Evolutionary conservation across 2,888 invertebrate species (phyloP).

Genomic region (Nemoura dubitans): DNA sequence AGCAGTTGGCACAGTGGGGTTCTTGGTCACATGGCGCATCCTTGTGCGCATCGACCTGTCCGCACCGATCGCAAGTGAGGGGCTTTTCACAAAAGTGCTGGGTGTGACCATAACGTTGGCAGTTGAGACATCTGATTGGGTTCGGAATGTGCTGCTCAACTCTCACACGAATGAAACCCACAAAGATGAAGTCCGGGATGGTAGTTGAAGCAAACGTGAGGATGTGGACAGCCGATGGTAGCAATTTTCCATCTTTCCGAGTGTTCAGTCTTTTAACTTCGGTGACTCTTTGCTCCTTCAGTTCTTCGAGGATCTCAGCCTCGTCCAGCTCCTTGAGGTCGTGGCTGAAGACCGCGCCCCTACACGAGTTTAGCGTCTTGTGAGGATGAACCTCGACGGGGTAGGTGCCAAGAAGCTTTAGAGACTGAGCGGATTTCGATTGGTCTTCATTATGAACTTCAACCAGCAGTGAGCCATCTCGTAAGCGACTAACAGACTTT

Average conservation of each 20-base stretch:
- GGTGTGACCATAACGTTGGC: neutral
- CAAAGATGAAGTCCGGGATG: neutral
- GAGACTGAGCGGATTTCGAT: neutral
- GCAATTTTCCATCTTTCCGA: neutral
- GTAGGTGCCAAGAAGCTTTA: constrained; percentile 9
- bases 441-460: neutral
- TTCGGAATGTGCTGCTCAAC: constrained; percentile 1
- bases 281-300: neutral
- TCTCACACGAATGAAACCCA: neutral
- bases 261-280: neutral
- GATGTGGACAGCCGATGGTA: neutral
- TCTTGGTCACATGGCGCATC: constrained; percentile 3
- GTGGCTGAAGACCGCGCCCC: neutral
- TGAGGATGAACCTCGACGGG: neutral
- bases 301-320: neutral
- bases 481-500: neutral
- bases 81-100: neutral
- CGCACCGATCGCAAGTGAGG: neutral
- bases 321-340: neutral
- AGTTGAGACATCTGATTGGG: neutral
- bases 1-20: constrained; percentile 14
- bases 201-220: neutral
- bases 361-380: neutral
- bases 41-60: neutral
- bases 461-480: neutral